Percentiles rank a stretch among this genome's conserved stretches.
Evolutionary conservation across 2,113 vertebrate genomes (phyloP).

Genomic region (Lophura nycthemera): DNA sequence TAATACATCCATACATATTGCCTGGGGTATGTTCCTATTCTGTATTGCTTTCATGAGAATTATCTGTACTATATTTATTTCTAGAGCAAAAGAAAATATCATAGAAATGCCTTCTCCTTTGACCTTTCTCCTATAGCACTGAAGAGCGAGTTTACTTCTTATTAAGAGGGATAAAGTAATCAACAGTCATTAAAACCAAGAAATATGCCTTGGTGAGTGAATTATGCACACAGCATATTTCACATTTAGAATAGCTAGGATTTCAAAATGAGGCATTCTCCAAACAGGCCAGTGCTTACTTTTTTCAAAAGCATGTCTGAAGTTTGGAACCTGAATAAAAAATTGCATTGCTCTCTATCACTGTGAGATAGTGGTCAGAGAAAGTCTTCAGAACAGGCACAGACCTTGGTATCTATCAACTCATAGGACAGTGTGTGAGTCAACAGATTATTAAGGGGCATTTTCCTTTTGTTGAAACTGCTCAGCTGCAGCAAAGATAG

Average conservation of each 20-base stretch:
- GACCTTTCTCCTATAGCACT: neutral
- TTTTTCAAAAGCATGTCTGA: neutral
- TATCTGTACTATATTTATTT: neutral
- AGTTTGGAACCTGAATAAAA: neutral
- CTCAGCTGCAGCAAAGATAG: neutral
- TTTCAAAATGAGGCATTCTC: neutral
- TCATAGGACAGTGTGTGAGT: neutral
- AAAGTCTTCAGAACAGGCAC: neutral
- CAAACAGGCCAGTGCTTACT: neutral
- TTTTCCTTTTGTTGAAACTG: neutral
- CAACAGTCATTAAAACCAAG: neutral
- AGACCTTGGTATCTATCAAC: neutral
- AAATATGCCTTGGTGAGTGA: neutral
- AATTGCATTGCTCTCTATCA: rapidly evolving
- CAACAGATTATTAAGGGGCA: neutral
- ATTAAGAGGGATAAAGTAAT: neutral
- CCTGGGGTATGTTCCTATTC: neutral
- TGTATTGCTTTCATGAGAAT: neutral
- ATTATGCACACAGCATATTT: neutral
- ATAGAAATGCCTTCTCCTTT: neutral
- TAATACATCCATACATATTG: neutral
- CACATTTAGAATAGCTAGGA: neutral
- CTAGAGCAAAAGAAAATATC: neutral
- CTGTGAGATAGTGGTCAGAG: neutral
- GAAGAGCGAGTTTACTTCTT: neutral